Evolutionary conservation across 2,888 invertebrate species (phyloP).

Genomic region (Callinectes sapidus): DNA sequence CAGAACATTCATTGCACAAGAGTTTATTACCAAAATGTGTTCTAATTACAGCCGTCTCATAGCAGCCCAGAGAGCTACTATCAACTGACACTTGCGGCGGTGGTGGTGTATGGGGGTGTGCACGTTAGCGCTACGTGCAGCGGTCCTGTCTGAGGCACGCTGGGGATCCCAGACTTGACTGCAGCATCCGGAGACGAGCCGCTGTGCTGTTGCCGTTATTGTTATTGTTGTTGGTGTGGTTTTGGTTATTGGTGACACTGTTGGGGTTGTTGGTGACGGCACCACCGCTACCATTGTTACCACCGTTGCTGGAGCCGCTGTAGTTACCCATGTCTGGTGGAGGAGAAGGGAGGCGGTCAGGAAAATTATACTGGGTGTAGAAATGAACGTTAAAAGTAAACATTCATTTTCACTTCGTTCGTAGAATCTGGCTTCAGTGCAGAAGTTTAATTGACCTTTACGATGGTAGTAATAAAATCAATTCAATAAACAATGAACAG

Average conservation of each 20-base stretch:
- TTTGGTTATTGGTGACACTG: constrained; percentile 46
- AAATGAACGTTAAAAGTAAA: background rate
- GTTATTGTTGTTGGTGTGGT: constrained; percentile 45
- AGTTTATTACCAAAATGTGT: constrained; percentile 34
- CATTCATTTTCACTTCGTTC: background rate
- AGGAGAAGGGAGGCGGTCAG: background rate
- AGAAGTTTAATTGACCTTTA: background rate
- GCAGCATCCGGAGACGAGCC: constrained; percentile 64
- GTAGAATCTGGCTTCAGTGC: background rate
- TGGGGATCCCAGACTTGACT: constrained; percentile 48
- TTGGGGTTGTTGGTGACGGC: constrained; percentile 37
- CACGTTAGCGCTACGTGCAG: constrained; percentile 60
- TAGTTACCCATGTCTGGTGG: constrained; percentile 66
- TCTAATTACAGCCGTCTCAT: constrained; percentile 47
- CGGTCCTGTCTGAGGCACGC: constrained; percentile 62
- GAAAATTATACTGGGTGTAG: background rate
- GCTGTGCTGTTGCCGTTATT: constrained; percentile 47
- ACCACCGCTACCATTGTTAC: constrained; percentile 45
- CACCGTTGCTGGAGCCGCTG: constrained; percentile 40
- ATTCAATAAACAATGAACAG: background rate
- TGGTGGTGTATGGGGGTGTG: background rate
- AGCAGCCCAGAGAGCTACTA: constrained; percentile 47
- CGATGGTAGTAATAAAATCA: background rate
- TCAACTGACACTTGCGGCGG: constrained; percentile 41
- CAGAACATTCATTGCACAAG: constrained; percentile 50